Evolutionary conservation across 2,797 vertebrate genomes (phyloP), one percentile per base, ranked within the genome.

Genomic region (Luscinia luscinia): DNA sequence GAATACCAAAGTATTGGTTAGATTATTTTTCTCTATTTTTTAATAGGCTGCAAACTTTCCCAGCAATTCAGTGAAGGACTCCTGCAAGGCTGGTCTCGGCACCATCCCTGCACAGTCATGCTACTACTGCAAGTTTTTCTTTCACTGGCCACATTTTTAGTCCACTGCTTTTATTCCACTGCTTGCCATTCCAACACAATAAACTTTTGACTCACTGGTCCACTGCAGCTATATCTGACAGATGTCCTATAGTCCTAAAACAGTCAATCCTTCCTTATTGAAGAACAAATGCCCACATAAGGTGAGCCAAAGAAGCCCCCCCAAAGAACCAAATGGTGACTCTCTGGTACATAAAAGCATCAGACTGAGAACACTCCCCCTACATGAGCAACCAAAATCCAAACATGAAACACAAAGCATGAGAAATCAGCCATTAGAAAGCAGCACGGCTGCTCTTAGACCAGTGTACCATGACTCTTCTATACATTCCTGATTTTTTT

Each of bases 221-320:
- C 63, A 46, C 11, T 55, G 41, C 46, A 79, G 48, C 38, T 83
- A 21, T 62, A 79, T 55, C 32, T 77, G 48, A 46, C 30, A 69
- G 55, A 66, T 19, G 40, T 51, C 30, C 24, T 3, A 2, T 4
- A 66, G 46, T 57, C 28, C 51, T 80, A 73, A 21, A 78, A 3
- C 4, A 78, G 17, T 19, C 45, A 87, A 1, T 75, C 18, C 30
- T 74, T 51, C 20, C 38, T 61, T n/a, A 48, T 5, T 27, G 11
- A 89, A 77, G 9, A 49, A 36, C 43, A 93, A 75, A 82, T 22
- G 15, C 19, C 5, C 43, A 63, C 20, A 22, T 17, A n/a, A 59
- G 22, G 55, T 26, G 17, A 70, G 43, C 4, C 5, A 55, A 51
- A 85, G 74, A 40, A 12, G 0, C 0, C 4, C 4, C 11, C 45